These are phyloP conservation scores for Grapholita molesta DNA, from an alignment of 1,140 invertebrate species.

Conservation along the genomic window DNA sequence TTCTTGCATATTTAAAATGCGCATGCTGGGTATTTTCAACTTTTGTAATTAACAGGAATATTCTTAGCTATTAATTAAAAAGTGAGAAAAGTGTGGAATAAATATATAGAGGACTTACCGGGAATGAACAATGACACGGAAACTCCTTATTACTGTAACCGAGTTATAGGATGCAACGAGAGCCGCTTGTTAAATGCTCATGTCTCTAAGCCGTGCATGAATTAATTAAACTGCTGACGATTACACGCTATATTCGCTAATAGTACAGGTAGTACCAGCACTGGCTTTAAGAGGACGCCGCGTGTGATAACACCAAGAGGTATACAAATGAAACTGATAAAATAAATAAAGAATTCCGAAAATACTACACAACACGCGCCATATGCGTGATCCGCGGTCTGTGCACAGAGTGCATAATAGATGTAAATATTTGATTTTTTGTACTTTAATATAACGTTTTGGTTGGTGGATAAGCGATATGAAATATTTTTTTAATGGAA, in stretches of 20 bases:
- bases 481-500: neutral
- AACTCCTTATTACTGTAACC: conserved; percentile 2
- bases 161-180: neutral
- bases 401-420: neutral
- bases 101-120: neutral
- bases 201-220: neutral
- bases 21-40: neutral
- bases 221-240: neutral
- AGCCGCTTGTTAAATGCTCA: neutral
- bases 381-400: neutral
- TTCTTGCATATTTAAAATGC: neutral
- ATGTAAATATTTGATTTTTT: neutral
- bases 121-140: neutral
- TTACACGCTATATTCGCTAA: neutral
- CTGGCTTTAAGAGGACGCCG: neutral
- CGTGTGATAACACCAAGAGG: neutral
- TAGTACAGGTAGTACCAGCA: neutral
- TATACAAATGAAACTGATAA: neutral
- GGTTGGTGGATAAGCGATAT: neutral
- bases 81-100: neutral
- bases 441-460: neutral
- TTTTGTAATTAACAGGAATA: neutral
- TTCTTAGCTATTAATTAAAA: no score
- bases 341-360: neutral
- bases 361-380: neutral